Evolutionary conservation across 2,888 invertebrate genomes (phyloP), one percentile per base, ranked within the genome.

Genomic region (Heterodera filipjevi): DNA sequence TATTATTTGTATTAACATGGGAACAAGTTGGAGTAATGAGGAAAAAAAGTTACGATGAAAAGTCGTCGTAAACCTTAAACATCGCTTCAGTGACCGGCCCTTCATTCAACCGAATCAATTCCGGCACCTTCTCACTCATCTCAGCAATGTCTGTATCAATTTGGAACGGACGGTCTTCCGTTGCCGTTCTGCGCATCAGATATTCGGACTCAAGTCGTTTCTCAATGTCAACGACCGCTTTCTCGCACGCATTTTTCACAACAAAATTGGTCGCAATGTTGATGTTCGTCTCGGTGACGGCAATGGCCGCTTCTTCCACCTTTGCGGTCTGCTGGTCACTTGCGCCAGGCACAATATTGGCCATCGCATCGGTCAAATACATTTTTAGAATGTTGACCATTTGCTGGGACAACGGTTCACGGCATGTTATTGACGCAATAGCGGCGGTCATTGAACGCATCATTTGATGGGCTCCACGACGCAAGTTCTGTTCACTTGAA

Each of bases 351-450:
- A 35, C 35, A 64, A 33, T 59, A 27, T 79, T 79, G 19, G 84
- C 77, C 16, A 86, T 76, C 10, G 83, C 77, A 22, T 83, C 84
- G 49, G 73, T 71, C 80, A 89, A 85, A 32, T 84, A 82, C 70
- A 85, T 83, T 89, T 95, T 96, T 86, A 99, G 91, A 90, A 96
- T 95, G 75, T 93, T 93, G 87, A 93, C 94, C 83, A 99, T 94
- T 3, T 95, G 94, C 74, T 93, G 92, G n/a, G 94, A 92, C 76
- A 94, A 91, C 87, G 96, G 95, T 90, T 99, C 99, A 80, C 96
- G 92, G 89, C 96, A 97, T 0, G 97, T 98, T 79, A 99, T 98
- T 94, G 99, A 95, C 5, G 97, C 96, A 95, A 99, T 96, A 59
- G 96, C 97, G 22, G 96, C 96, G 0, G 96, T 95, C 86, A 98